Conservation (phyloP, 2,113 vertebrate genomes). For the Penelope pileata region DNA sequence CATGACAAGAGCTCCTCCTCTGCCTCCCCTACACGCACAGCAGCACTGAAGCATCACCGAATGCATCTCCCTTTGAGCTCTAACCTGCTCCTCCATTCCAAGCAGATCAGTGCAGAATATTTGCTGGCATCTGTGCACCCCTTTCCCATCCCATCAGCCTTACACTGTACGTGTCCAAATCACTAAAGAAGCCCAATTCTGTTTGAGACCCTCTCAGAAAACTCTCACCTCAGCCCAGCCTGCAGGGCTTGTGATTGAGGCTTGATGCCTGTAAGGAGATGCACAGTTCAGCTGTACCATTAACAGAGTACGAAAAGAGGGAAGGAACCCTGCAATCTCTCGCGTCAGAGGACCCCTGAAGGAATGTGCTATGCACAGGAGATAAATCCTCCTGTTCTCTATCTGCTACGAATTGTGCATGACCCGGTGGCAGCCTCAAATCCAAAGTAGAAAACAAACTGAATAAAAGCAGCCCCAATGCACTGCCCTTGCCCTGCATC, state of each 20-base stretch:
- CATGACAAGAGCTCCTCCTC: neutral
- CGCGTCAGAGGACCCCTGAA: neutral
- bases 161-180: accelerated
- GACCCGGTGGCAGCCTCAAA: neutral
- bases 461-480: neutral
- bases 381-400: neutral
- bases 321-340: neutral
- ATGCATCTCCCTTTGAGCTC: neutral
- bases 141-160: neutral
- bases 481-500: neutral
- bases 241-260: neutral
- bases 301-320: neutral
- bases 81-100: neutral
- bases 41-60: neutral
- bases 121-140: neutral
- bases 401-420: neutral
- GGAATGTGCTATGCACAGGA: accelerated
- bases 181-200: neutral
- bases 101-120: neutral
- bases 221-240: neutral
- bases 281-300: neutral
- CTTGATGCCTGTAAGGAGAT: neutral
- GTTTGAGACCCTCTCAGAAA: neutral
- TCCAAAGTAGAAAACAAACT: neutral
- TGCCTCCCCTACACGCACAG: neutral